phyloP scores from a whole-genome alignment of 2,113 vertebrate species.

The Chitala chitala region DNA sequence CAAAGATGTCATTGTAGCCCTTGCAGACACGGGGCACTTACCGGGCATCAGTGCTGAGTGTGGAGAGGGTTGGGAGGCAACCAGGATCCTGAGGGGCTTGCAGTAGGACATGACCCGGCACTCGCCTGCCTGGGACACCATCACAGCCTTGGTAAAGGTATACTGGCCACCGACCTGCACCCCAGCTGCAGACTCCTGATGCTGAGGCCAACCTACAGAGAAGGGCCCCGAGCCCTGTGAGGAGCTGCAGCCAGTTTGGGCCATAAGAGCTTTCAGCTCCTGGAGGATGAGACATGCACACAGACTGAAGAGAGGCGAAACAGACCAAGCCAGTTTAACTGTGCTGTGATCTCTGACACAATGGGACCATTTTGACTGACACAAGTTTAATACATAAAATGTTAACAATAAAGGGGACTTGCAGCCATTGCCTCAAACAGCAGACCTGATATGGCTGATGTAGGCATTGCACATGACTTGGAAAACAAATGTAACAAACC shows the following conservation, averaged over 20 bases:
- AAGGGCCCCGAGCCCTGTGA: conserved; percentile 38
- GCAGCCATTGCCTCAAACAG: too few relatives aligned
- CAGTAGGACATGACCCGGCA: conserved; percentile 83
- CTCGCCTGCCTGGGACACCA: conserved; percentile 76
- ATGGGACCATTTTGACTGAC: too few relatives aligned
- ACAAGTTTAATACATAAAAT: too few relatives aligned
- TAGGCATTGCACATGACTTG: too few relatives aligned
- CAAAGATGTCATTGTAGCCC: too few relatives aligned
- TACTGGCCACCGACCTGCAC: conserved; percentile 57
- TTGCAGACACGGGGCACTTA: conserved; percentile 45
- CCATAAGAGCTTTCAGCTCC: conserved; percentile 74
- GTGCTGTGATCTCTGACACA: too few relatives aligned
- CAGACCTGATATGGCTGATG: too few relatives aligned
- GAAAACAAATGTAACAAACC: too few relatives aligned
- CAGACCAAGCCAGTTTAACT: too few relatives aligned
- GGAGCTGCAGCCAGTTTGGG: conserved; percentile 50
- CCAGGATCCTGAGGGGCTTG: conserved; percentile 73
- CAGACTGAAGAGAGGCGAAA: too few relatives aligned
- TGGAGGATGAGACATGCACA: too few relatives aligned
- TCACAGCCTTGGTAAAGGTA: conserved; percentile 71
- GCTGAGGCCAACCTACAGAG: conserved; percentile 48
- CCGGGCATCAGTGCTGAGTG: conserved; percentile 81
- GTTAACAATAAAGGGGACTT: too few relatives aligned
- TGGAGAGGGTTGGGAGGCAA: conserved; percentile 86
- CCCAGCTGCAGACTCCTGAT: conserved; percentile 48